phyloP scores from a whole-genome alignment of 2,113 vertebrate species.

The Calidris pugnax region DNA sequence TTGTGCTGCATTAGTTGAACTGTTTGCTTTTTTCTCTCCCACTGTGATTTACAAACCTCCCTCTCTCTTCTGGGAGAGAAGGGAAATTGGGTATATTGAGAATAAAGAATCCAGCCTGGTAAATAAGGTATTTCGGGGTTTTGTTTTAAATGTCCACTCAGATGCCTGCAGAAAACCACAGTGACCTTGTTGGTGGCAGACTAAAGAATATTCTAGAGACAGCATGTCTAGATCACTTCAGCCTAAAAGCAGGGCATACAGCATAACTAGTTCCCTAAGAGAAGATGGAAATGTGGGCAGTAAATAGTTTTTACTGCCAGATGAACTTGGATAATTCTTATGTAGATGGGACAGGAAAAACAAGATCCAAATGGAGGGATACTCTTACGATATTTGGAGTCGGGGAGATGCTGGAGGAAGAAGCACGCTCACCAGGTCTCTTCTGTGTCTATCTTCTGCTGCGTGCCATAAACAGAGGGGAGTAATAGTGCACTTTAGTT shows the following conservation, averaged over 20 bases:
- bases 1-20: background rate
- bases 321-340: background rate
- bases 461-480: background rate
- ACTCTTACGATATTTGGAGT: background rate
- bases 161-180: background rate
- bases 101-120: background rate
- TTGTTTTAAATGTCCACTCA: background rate
- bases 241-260: background rate
- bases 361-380: background rate
- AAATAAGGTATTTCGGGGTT: background rate
- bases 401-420: background rate
- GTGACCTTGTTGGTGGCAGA: background rate
- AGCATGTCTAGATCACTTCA: background rate
- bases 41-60: background rate
- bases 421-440: background rate
- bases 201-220: background rate
- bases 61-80: background rate
- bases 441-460: background rate
- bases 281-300: constrained; percentile 7
- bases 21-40: background rate
- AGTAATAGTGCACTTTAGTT: background rate
- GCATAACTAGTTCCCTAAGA: background rate
- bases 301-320: background rate
- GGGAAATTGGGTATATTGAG: background rate
- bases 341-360: constrained; percentile 14